A percentile compares a stretch with the other conserved stretches of the same genome.
Conservation (phyloP, 1,140 invertebrate genomes). For the Gonioctena quinquepunctata region DNA sequence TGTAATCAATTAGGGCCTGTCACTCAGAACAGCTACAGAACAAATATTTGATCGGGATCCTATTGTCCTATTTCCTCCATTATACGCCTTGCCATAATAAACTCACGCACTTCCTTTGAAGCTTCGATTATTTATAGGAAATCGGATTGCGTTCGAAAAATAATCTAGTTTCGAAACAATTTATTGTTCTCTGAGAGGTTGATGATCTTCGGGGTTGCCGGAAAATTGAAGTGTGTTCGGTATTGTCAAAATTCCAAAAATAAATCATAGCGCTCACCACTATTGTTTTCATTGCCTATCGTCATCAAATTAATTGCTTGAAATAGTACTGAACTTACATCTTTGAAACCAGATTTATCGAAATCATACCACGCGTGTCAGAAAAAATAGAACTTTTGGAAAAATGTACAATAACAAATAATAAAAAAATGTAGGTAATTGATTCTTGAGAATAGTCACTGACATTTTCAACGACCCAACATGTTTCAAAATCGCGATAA, state of each 20-base stretch:
- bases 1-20: background rate
- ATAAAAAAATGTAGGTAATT: no score
- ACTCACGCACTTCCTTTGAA: background rate
- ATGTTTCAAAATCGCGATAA: no score
- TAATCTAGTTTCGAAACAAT: background rate
- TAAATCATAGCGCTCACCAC: no score
- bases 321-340: no score
- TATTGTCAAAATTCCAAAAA: no score
- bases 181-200: background rate
- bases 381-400: no score
- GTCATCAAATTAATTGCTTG: background rate
- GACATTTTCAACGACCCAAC: no score
- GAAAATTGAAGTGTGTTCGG: background rate
- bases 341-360: no score
- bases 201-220: background rate
- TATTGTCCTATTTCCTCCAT: background rate
- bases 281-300: background rate
- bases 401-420: no score
- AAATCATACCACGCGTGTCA: no score
- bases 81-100: background rate
- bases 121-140: background rate
- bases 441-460: no score
- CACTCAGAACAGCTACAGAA: background rate
- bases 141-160: background rate
- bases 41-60: background rate